These are phyloP conservation scores for Myoxocephalus aenaeus DNA, from an alignment of 2,797 vertebrate genomes.

Conservation along the genomic window DNA sequence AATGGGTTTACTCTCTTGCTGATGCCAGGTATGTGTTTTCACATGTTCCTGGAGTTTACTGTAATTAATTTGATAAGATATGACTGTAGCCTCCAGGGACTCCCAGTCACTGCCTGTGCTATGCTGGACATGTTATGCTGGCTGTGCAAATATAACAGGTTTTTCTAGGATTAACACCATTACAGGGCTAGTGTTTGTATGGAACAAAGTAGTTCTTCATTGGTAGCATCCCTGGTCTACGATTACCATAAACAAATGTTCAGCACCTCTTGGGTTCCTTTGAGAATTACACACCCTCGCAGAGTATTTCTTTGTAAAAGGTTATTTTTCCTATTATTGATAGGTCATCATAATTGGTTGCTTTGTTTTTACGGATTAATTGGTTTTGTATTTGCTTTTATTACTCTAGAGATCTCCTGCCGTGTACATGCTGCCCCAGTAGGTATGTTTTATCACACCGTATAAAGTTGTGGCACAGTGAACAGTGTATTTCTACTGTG, in stretches of 20 bases:
- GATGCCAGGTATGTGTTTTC: conserved; percentile 22
- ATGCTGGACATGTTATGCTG: conserved; percentile 38
- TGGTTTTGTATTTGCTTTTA: conserved; percentile 30
- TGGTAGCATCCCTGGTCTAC: conserved; percentile 39
- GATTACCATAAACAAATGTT: conserved; percentile 31
- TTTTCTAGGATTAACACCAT: conserved; percentile 69
- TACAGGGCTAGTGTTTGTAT: conserved; percentile 40
- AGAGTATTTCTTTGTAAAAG: not conserved
- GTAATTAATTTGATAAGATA: conserved; percentile 34
- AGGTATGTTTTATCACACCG: conserved; percentile 28
- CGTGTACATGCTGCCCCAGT: conserved; percentile 31
- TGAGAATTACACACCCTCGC: not conserved
- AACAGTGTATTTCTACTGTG: conserved; percentile 21
- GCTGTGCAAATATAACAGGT: conserved; percentile 51
- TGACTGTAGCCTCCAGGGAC: conserved; percentile 48
- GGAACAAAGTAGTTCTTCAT: conserved; percentile 40
- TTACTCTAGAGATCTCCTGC: conserved; percentile 12
- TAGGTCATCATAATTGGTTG: not conserved
- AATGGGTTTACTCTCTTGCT: conserved; percentile 19
- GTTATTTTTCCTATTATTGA: not conserved
- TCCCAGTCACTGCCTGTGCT: conserved; percentile 37
- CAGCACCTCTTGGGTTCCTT: conserved; percentile 16
- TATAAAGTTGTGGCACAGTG: conserved; percentile 39
- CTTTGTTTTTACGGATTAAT: conserved; percentile 24
- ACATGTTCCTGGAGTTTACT: conserved; percentile 20